Conservation (phyloP, 1,140 invertebrate genomes). For the Lasioglossum albipes region DNA sequence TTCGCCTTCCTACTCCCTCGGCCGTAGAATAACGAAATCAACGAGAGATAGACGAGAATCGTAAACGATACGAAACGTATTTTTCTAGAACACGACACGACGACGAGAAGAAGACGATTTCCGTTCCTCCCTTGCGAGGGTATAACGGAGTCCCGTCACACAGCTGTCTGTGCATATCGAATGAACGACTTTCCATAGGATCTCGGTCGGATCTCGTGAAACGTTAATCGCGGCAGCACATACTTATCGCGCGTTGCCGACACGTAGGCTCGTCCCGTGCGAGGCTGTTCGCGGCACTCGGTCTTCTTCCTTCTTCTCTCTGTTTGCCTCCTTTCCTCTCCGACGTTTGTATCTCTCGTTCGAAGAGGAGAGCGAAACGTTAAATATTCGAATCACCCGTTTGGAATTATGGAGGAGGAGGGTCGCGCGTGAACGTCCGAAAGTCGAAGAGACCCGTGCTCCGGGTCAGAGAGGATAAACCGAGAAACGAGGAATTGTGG, state of each 20-base stretch:
- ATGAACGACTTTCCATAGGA: constrained; percentile 65
- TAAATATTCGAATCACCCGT: constrained; percentile 72
- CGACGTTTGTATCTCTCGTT: background rate
- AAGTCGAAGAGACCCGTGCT: constrained; percentile 17
- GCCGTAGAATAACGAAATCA: background rate
- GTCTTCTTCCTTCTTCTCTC: too few species aligned
- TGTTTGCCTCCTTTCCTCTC: too few species aligned
- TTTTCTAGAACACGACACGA: background rate
- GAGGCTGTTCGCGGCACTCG: background rate
- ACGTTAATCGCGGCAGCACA: constrained; percentile 70
- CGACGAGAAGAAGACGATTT: background rate
- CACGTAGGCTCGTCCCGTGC: constrained; percentile 47
- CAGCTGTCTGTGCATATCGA: constrained; percentile 76
- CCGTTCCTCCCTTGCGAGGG: constrained; percentile 19
- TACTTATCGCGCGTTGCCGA: constrained; percentile 71
- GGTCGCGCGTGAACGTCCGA: constrained; percentile 48
- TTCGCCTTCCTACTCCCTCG: too few species aligned
- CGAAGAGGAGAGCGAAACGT: constrained; percentile 36
- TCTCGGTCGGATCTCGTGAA: constrained; percentile 72
- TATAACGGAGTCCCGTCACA: constrained; percentile 78
- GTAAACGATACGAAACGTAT: background rate
- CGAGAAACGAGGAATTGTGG: background rate
- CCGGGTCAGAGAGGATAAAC: constrained; percentile 20
- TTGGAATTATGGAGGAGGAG: constrained; percentile 68
- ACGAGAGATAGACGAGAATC: background rate